phyloP scores from a whole-genome alignment of 2,888 invertebrate species.

The Acrobeloides nanus region DNA sequence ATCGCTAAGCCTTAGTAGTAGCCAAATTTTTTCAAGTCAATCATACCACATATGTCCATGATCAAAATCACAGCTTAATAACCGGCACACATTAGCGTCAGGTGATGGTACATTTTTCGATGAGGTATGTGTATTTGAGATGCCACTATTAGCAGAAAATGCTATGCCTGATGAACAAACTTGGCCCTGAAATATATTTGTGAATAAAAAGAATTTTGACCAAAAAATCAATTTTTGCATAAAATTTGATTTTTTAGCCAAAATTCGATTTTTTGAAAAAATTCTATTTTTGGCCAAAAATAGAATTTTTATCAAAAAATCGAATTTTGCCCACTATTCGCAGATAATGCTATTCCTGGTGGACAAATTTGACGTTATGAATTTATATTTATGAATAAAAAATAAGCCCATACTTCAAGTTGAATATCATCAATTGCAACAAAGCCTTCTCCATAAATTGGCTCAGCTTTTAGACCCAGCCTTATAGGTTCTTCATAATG shows the following conservation, averaged over 20 bases:
- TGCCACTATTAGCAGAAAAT: constrained; percentile 9
- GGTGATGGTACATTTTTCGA: constrained; percentile 1
- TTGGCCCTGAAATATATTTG: constrained; percentile 21
- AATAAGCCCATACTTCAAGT: constrained; percentile 17
- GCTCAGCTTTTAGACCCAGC: constrained; percentile 19
- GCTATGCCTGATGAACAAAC: constrained; percentile 19
- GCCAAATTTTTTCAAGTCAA: too few species aligned
- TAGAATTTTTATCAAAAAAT: too few species aligned
- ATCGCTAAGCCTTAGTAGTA: too few species aligned
- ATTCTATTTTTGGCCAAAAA: too few species aligned
- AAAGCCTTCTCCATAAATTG: constrained; percentile 18
- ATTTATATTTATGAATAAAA: not conserved
- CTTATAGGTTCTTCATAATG: constrained; percentile 26
- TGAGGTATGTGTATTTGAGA: constrained; percentile 3
- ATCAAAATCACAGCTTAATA: constrained; percentile 45
- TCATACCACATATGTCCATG: constrained; percentile 40
- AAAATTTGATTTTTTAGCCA: constrained; percentile 9
- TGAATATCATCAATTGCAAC: constrained; percentile 27
- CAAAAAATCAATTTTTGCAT: constrained; percentile 2
- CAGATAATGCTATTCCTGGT: too few species aligned
- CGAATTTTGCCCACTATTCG: too few species aligned
- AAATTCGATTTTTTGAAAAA: not conserved
- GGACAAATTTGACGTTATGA: not conserved
- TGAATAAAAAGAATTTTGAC: constrained; percentile 5
- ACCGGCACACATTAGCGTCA: constrained; percentile 43